Evolutionary conservation across 2,797 vertebrate genomes (phyloP).

Genomic region (Cryptoblepharus egeriae): DNA sequence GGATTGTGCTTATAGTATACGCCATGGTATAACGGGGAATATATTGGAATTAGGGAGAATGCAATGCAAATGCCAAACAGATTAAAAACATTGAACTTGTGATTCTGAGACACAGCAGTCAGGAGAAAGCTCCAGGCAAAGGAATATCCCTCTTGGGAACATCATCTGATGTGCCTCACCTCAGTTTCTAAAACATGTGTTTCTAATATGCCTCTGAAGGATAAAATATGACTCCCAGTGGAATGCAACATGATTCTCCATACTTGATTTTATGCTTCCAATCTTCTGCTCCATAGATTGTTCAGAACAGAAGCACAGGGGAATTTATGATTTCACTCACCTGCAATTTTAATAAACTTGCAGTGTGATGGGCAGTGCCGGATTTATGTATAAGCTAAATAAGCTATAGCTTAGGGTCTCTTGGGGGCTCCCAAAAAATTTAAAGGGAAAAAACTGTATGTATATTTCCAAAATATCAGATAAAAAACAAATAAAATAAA

Average conservation of each 20-base stretch:
- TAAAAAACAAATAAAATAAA: too few species aligned
- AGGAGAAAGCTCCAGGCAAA: constrained; percentile 59
- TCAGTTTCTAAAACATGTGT: constrained; percentile 61
- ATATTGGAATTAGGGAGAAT: constrained; percentile 33
- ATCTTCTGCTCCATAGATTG: constrained; percentile 54
- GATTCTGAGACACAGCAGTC: constrained; percentile 22
- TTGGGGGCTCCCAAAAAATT: too few species aligned
- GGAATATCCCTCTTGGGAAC: constrained; percentile 54
- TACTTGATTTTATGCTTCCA: constrained; percentile 66
- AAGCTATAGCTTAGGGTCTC: too few species aligned
- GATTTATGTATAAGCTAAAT: too few species aligned
- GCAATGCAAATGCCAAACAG: constrained; percentile 41
- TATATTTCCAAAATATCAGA: too few species aligned
- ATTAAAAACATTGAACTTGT: constrained; percentile 52
- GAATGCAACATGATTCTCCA: constrained; percentile 55
- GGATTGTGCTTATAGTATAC: too few species aligned
- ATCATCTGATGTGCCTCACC: constrained; percentile 37
- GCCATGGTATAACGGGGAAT: background rate
- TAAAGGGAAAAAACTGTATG: too few species aligned
- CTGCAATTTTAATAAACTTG: constrained; percentile 66
- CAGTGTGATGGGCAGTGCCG: too few species aligned
- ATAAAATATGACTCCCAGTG: constrained; percentile 65
- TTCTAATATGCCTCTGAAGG: constrained; percentile 62
- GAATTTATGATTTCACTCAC: constrained; percentile 66
- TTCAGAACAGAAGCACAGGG: constrained; percentile 51